phyloP scores from a whole-genome alignment of 2,888 invertebrate genomes.

The Lucinisca nassula region DNA sequence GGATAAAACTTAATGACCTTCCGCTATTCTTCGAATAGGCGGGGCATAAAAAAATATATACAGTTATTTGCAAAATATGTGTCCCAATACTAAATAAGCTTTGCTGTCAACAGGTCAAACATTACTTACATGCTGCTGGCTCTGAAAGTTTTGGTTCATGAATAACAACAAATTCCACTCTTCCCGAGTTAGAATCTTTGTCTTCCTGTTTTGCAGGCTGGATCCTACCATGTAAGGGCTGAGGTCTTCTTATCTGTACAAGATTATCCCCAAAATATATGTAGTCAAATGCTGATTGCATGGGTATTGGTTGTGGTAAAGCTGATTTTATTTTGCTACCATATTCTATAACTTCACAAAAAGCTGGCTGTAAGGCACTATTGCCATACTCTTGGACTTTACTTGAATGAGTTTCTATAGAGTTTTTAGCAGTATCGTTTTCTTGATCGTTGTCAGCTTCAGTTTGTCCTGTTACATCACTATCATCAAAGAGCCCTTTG shows the following conservation, averaged over 20 bases:
- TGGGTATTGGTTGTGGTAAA: neutral
- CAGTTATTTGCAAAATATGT: no score
- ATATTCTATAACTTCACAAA: slow-evolving; percentile 2
- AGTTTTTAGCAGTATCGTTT: neutral
- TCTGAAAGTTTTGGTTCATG: neutral
- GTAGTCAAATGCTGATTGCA: neutral
- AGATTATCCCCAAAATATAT: neutral
- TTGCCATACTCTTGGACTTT: no score
- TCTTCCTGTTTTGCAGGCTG: neutral
- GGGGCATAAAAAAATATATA: no score
- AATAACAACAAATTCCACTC: neutral
- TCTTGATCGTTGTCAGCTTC: no score
- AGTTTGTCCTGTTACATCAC: no score
- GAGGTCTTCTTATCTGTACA: neutral
- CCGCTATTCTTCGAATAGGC: no score
- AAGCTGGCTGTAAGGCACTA: neutral
- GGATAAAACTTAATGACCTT: no score
- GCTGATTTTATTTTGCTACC: neutral
- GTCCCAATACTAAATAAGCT: no score
- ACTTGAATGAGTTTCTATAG: neutral
- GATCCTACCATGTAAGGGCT: neutral
- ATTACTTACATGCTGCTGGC: neutral
- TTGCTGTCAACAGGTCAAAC: no score
- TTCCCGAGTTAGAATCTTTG: neutral
- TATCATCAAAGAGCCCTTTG: neutral